Conservation (phyloP, 2,888 invertebrate genomes). For the Amorpha juglandis region DNA sequence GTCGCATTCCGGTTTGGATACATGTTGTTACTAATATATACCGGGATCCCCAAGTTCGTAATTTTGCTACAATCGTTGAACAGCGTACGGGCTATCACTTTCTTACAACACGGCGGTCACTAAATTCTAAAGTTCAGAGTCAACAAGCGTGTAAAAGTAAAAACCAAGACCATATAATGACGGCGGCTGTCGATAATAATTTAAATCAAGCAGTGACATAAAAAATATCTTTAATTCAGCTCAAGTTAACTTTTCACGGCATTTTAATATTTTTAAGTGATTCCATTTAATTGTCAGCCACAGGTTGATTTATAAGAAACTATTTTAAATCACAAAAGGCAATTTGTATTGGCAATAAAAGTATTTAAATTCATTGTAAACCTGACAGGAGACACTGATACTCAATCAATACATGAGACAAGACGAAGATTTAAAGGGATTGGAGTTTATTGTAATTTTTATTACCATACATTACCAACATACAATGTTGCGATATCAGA, state of each 20-base stretch:
- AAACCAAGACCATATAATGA: no score
- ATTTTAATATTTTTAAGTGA: not conserved
- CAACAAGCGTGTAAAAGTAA: no score
- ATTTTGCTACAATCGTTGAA: not conserved
- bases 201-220: no score
- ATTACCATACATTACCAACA: conserved; percentile 12
- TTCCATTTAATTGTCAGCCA: conserved; percentile 5
- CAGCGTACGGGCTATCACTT: not conserved
- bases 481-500: conserved; percentile 7
- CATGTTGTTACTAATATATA: not conserved
- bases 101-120: no score
- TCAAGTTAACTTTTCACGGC: not conserved
- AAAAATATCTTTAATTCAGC: not conserved
- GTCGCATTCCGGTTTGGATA: not conserved
- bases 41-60: no score
- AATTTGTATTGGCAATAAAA: conserved; percentile 24
- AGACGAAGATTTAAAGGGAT: conserved; percentile 23
- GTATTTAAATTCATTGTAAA: conserved; percentile 22
- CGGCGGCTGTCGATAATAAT: no score
- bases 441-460: conserved; percentile 1
- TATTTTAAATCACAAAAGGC: conserved; percentile 18
- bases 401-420: conserved; percentile 19
- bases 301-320: conserved; percentile 15
- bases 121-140: no score
- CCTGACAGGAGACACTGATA: conserved; percentile 15